Percentiles rank a stretch among this genome's conserved stretches.
phyloP scores from a whole-genome alignment of 2,888 invertebrate genomes.

The Dinocampus coccinellae region DNA sequence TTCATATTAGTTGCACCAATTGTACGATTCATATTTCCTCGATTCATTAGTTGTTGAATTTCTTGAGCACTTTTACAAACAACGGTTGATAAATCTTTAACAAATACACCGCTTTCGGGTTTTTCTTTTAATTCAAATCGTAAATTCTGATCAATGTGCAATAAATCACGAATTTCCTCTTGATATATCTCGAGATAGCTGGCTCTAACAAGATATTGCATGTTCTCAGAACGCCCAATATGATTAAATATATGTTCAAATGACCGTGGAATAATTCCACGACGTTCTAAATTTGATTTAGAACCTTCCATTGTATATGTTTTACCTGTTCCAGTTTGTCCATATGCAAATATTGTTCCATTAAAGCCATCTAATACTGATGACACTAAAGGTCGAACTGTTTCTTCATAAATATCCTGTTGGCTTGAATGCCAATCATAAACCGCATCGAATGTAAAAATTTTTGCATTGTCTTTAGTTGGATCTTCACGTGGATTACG shows the following conservation, averaged over 20 bases:
- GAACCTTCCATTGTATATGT: constrained; percentile 83
- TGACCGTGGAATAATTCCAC: constrained; percentile 94
- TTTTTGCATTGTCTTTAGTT: constrained; percentile 83
- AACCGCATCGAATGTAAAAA: constrained; percentile 98
- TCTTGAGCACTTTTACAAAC: constrained; percentile 95
- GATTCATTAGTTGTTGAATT: constrained; percentile 93
- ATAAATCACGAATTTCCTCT: constrained; percentile 83
- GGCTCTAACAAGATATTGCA: constrained; percentile 95
- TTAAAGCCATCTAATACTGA: constrained; percentile 98
- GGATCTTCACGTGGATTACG: constrained; percentile 83
- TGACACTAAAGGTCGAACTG: constrained; percentile 93
- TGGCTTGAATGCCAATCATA: constrained; percentile 94
- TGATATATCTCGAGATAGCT: constrained; percentile 98
- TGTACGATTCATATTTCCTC: constrained; percentile 95
- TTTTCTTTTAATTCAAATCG: constrained; percentile 83
- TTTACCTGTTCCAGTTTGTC: constrained; percentile 97
- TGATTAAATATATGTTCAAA: constrained; percentile 98
- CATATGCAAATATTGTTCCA: constrained; percentile 99
- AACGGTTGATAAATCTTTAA: constrained; percentile 94
- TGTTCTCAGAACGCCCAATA: constrained; percentile 90
- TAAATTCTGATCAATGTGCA: constrained; percentile 78
- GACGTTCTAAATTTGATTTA: constrained; percentile 76
- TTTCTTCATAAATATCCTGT: constrained; percentile 94
- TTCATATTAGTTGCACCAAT: constrained; percentile 98
- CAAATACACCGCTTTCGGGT: constrained; percentile 90